Percentiles rank a stretch among this genome's conserved stretches.
These are phyloP conservation scores for Ceramica pisi DNA, from an alignment of 2,888 invertebrate genomes.

Conservation along the genomic window DNA sequence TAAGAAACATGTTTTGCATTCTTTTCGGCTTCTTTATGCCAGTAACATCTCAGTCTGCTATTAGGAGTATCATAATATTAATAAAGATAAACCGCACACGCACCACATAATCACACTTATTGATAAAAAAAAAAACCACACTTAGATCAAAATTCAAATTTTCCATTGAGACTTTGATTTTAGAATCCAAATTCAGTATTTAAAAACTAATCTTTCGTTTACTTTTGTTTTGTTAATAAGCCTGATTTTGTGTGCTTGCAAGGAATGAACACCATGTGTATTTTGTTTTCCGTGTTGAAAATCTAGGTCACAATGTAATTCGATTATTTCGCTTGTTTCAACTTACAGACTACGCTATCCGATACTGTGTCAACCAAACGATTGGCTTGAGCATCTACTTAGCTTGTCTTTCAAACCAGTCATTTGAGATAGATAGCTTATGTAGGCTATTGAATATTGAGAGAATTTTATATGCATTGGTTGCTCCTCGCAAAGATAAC, in stretches of 20 bases:
- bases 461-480: neutral
- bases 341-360: neutral
- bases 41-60: neutral
- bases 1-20: conserved; percentile 16
- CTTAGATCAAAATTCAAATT: too few species aligned
- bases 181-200: too few species aligned
- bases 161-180: too few species aligned
- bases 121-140: too few species aligned
- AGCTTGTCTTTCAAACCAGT: neutral
- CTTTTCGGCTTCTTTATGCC: neutral
- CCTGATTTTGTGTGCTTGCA: neutral
- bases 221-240: too few species aligned
- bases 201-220: too few species aligned
- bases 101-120: too few species aligned
- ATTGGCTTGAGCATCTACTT: neutral
- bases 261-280: neutral
- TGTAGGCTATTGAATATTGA: neutral
- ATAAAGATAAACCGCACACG: neutral
- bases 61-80: neutral
- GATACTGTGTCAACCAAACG: neutral
- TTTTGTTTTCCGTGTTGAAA: neutral
- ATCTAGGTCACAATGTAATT: conserved; percentile 13
- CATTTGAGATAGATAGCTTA: neutral
- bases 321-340: neutral
- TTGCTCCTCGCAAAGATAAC: neutral